phyloP scores from a whole-genome alignment of 2,888 invertebrate species.

The Poecilus cupreus region DNA sequence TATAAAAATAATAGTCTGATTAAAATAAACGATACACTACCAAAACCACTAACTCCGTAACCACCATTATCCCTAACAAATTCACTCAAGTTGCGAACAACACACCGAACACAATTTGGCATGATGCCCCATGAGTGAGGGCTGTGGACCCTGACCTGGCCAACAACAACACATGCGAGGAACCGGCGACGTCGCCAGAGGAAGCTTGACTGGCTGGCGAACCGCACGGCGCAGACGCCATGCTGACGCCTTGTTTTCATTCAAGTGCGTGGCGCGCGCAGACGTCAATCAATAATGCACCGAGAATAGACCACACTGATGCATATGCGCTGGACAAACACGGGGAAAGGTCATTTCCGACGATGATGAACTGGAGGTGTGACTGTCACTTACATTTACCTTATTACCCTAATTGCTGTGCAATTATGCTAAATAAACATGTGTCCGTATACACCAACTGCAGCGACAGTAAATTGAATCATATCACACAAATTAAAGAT shows the following conservation, averaged over 20 bases:
- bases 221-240: background rate
- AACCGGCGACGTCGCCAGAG: background rate
- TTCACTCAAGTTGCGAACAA: background rate
- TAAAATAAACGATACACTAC: slow-evolving; percentile 43
- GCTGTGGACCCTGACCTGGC: slow-evolving; percentile 45
- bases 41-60: slow-evolving; percentile 16
- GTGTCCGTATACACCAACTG: background rate
- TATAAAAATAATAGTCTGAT: slow-evolving; percentile 33
- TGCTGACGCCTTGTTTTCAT: slow-evolving; percentile 32
- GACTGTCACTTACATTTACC: slow-evolving; percentile 4
- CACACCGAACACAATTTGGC: background rate
- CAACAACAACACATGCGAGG: slow-evolving; percentile 38
- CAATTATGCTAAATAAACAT: slow-evolving; percentile 25
- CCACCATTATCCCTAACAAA: slow-evolving; percentile 2
- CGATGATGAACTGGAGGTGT: background rate
- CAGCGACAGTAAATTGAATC: too few relatives aligned
- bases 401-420: background rate
- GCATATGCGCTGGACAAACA: background rate
- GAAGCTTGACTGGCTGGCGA: slow-evolving; percentile 17
- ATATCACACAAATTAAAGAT: too few relatives aligned
- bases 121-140: background rate
- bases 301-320: background rate
- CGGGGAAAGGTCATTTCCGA: background rate
- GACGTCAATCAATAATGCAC: slow-evolving; percentile 46
- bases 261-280: slow-evolving; percentile 7